Conservation (phyloP, 1,140 invertebrate genomes). For the Drosophila pseudoobscura region DNA sequence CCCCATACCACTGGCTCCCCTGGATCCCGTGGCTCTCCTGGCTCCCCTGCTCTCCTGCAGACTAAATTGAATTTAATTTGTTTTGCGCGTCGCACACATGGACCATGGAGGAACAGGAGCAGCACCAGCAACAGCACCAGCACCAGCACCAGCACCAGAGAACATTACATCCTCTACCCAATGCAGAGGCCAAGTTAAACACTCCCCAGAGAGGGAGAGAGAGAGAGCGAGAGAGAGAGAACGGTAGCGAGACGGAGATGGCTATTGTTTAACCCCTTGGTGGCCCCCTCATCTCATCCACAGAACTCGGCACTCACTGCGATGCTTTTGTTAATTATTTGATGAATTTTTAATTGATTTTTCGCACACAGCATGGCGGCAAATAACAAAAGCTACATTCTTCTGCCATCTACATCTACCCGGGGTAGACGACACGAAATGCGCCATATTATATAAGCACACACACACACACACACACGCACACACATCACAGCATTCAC, state of each 20-base stretch:
- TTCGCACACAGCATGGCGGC: constrained; percentile 76
- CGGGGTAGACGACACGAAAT: constrained; percentile 45
- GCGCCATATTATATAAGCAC: constrained; percentile 42
- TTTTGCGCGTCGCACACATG: constrained; percentile 74
- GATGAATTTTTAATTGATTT: constrained; percentile 83
- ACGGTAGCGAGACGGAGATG: constrained; percentile 20
- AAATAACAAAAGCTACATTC: constrained; percentile 55
- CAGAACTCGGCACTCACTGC: constrained; percentile 32
- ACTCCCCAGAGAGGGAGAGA: constrained; percentile 61
- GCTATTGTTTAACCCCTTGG: constrained; percentile 76
- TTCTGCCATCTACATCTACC: constrained; percentile 27
- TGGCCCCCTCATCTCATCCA: constrained; percentile 16
- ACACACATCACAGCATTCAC: not conserved
- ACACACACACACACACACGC: not conserved
- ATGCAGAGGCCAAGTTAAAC: constrained; percentile 63
- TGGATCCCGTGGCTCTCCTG: not conserved
- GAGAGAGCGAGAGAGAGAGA: not conserved
- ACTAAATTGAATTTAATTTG: constrained; percentile 82
- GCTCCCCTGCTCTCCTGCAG: constrained; percentile 42
- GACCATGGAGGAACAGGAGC: constrained; percentile 25
- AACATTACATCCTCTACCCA: constrained; percentile 67
- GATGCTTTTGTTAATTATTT: constrained; percentile 83
- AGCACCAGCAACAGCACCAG: not conserved
- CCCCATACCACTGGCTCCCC: not conserved
- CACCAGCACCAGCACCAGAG: constrained; percentile 6